phyloP scores from a whole-genome alignment of 2,113 vertebrate species.

The Suricata suricatta region DNA sequence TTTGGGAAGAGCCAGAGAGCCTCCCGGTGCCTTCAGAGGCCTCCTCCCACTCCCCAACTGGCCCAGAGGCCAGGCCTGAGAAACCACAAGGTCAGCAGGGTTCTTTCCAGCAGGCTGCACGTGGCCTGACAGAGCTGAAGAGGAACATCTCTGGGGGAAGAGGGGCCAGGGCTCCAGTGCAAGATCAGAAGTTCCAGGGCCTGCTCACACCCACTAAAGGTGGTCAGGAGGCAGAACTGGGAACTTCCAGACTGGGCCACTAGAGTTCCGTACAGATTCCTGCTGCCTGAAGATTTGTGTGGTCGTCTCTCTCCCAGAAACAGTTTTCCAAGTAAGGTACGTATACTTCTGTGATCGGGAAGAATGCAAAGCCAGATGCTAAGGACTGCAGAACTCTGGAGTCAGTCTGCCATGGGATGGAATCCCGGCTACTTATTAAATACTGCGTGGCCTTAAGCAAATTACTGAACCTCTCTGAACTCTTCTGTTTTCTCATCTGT shows the following conservation, averaged over 20 bases:
- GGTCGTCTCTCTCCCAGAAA: background rate
- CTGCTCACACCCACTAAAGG: background rate
- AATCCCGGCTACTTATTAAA: slow-evolving; percentile 3
- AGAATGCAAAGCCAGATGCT: background rate
- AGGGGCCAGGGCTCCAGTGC: background rate
- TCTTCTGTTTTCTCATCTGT: background rate
- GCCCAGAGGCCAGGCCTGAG: background rate
- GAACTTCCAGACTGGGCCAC: background rate
- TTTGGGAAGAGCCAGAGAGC: background rate
- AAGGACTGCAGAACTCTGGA: background rate
- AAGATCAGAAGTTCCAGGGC: background rate
- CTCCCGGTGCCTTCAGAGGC: background rate
- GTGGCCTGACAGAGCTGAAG: background rate
- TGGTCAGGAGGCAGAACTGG: background rate
- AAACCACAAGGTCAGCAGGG: slow-evolving; percentile 24
- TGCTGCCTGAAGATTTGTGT: background rate
- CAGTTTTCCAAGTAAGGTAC: background rate
- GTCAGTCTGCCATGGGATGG: background rate
- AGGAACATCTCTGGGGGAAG: background rate
- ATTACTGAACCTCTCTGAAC: background rate
- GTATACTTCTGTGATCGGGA: background rate
- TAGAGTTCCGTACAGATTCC: background rate
- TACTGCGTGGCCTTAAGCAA: background rate
- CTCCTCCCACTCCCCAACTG: no score
- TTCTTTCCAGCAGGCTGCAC: background rate